Evolutionary conservation across 1,140 invertebrate genomes (phyloP).

Genomic region (Dryas iulia): DNA sequence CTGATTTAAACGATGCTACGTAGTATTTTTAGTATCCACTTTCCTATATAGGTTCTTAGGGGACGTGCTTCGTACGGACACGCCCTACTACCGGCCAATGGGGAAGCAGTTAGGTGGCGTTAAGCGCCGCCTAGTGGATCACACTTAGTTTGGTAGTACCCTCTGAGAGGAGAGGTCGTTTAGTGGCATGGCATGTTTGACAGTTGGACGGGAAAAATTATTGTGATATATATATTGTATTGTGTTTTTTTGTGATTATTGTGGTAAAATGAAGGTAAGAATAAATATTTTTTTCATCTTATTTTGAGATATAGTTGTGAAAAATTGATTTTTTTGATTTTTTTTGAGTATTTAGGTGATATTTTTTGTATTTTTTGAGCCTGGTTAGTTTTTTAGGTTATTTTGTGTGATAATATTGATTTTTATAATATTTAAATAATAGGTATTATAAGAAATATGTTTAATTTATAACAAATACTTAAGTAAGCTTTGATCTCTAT

Average conservation of each 20-base stretch:
- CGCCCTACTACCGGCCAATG: conserved; percentile 19
- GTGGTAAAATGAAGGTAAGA: conserved; percentile 56
- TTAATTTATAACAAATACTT: neutral
- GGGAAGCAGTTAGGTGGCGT: conserved; percentile 5
- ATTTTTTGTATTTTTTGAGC: too few species aligned
- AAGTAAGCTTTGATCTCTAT: neutral
- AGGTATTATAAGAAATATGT: neutral
- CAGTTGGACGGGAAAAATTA: conserved; percentile 28
- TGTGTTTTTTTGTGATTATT: conserved; percentile 45
- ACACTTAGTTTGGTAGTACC: conserved; percentile 47
- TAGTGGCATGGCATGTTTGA: conserved; percentile 28
- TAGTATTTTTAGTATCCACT: neutral
- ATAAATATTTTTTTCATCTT: too few species aligned
- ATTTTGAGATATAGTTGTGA: too few species aligned
- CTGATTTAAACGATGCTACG: neutral
- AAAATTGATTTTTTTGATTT: too few species aligned
- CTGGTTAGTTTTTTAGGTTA: neutral
- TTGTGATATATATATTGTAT: conserved; percentile 29
- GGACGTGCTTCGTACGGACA: neutral
- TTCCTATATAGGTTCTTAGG: neutral
- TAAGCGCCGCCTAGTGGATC: conserved; percentile 47
- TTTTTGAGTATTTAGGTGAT: too few species aligned
- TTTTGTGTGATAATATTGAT: neutral
- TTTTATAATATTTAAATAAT: neutral
- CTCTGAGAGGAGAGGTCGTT: conserved; percentile 41